Conservation (phyloP, 2,113 vertebrate species). For the Oncorhynchus masou region DNA sequence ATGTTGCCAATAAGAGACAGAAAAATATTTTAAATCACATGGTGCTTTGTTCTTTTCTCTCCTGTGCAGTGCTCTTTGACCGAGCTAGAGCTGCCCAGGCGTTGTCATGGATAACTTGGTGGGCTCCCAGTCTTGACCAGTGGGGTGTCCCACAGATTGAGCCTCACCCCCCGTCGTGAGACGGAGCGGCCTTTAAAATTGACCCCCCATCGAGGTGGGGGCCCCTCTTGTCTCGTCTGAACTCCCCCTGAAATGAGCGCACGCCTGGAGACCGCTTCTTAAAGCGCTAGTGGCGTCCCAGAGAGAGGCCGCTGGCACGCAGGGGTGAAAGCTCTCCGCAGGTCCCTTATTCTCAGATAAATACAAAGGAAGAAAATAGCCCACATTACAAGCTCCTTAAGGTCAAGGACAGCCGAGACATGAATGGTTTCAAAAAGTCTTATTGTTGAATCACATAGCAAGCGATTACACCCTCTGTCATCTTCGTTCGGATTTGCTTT, state of each 20-base stretch:
- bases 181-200: slow-evolving; percentile 78
- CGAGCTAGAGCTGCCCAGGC: slow-evolving; percentile 64
- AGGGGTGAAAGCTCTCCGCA: slow-evolving; percentile 65
- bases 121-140: slow-evolving; percentile 73
- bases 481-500: slow-evolving; percentile 70
- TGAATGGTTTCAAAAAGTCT: slow-evolving; percentile 76
- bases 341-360: slow-evolving; percentile 53
- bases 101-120: slow-evolving; percentile 81
- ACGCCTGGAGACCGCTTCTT: slow-evolving; percentile 63
- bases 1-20: slow-evolving; percentile 63
- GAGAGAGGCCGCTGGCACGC: slow-evolving; percentile 69
- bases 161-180: slow-evolving; percentile 57
- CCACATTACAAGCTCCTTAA: slow-evolving; percentile 83
- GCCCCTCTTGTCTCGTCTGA: slow-evolving; percentile 65
- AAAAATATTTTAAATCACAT: slow-evolving; percentile 71
- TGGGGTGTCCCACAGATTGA: slow-evolving; percentile 70
- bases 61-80: slow-evolving; percentile 67
- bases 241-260: slow-evolving; percentile 64
- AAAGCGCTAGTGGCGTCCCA: slow-evolving; percentile 52
- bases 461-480: slow-evolving; percentile 81
- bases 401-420: slow-evolving; percentile 78
- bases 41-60: slow-evolving; percentile 73
- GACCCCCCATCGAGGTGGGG: slow-evolving; percentile 58
- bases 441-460: slow-evolving; percentile 80
- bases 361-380: slow-evolving; percentile 76